Evolutionary conservation across 2,888 invertebrate species (phyloP), one percentile per base, ranked within the genome.

Genomic region (Mythimna albipuncta): DNA sequence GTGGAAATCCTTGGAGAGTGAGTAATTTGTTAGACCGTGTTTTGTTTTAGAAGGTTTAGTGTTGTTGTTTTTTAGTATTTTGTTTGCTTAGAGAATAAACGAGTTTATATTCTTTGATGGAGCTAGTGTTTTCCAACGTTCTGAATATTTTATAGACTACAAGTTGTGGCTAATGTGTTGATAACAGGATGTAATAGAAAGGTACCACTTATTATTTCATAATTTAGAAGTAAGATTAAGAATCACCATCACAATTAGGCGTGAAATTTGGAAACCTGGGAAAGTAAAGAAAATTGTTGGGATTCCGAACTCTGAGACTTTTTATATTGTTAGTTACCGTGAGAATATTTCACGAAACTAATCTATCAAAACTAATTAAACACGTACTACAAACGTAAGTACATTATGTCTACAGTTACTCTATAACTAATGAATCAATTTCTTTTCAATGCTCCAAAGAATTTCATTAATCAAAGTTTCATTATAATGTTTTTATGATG

Each of bases 401-500:
- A 26, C 35, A 38, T 26, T 35, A 6, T 38, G 58, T 75, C 13
- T 21, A 59, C n/a, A 35, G 35, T 52, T n/a, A 68, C 54, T 35
- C n/a, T 62, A 47, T 76, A 55, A 50, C 58, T 62, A 79, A 67
- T 76, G 5, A 69, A 75, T 65, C 38, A 65, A 67, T 59, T 68
- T 50, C 21, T 19, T 44, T 64, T 44, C 6, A 63, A 52, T 57
- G 35, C 41, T 21, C 3, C 6, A n/a, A 57, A 66, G 26, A 81
- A 68, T 67, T 58, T 57, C 32, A 74, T 76, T 68, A 75, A 72
- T 67, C 69, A 68, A 66, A 44, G 44, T 47, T 47, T 19, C 47
- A 47, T 61, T 66, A 26, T 67, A 68, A 75, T 72, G 67, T 66
- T 74, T 78, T 75, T 71, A 75, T 70, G 70, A 66, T 75, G 54